These are phyloP conservation scores for Gadus chalcogrammus DNA, from an alignment of 2,113 vertebrate species.

Conservation along the genomic window DNA sequence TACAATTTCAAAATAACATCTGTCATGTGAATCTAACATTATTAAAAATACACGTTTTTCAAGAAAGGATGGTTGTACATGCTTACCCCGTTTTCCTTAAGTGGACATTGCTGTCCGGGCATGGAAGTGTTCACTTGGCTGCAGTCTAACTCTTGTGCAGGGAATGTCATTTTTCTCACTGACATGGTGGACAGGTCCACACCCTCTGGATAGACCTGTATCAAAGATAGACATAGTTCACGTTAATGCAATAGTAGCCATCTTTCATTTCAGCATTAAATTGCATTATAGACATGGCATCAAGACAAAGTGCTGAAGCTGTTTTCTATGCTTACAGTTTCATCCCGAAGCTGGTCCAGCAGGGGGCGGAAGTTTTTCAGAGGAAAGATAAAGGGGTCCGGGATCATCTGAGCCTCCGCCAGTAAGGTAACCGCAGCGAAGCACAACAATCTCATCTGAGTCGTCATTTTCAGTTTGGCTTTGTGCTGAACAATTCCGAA, in stretches of 20 bases:
- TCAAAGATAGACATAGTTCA: no score
- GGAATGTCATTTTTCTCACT: not conserved
- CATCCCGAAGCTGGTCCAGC: not conserved
- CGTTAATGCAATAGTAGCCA: no score
- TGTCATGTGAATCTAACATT: not conserved
- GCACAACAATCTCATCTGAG: not conserved
- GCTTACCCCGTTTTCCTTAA: slow-evolving; percentile 19
- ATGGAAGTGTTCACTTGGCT: not conserved
- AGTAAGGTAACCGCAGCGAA: not conserved
- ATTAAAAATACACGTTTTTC: not conserved
- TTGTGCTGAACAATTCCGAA: no score
- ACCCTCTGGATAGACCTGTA: no score
- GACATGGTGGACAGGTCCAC: no score
- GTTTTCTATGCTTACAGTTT: slow-evolving; percentile 9
- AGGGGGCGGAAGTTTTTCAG: slow-evolving; percentile 12
- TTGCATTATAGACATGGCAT: no score
- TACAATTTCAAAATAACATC: not conserved
- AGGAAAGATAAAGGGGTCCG: not conserved
- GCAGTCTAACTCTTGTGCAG: slow-evolving; percentile 15
- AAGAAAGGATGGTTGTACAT: not conserved
- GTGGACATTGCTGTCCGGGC: slow-evolving; percentile 2
- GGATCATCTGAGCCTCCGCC: slow-evolving; percentile 4
- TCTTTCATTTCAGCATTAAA: no score
- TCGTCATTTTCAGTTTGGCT: not conserved
- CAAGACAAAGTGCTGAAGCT: no score